Evolutionary conservation across 2,113 vertebrate genomes (phyloP).

Genomic region (Mormyrus iriodes): DNA sequence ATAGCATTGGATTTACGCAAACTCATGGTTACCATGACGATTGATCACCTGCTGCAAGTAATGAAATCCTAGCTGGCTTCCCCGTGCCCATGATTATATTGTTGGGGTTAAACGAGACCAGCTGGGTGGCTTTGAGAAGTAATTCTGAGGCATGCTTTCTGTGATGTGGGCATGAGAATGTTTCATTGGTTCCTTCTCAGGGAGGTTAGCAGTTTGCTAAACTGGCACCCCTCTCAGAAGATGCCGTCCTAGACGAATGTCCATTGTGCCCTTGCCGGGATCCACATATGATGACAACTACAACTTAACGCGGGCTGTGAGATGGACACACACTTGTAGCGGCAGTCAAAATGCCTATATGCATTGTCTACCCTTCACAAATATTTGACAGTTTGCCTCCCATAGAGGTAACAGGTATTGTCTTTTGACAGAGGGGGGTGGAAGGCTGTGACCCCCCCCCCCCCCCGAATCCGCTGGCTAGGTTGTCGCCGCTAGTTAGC

Average conservation of each 20-base stretch:
- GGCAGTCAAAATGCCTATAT: neutral
- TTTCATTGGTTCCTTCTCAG: neutral
- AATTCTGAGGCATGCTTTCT: neutral
- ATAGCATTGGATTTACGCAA: neutral
- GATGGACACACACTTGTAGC: neutral
- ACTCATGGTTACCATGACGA: neutral
- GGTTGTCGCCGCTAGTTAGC: neutral
- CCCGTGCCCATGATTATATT: neutral
- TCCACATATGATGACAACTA: too few species aligned
- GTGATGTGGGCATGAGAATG: neutral
- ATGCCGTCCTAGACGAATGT: too few species aligned
- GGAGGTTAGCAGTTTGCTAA: neutral
- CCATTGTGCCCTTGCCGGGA: too few species aligned
- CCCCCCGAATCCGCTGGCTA: neutral
- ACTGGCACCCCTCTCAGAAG: too few species aligned
- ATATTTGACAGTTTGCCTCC: neutral
- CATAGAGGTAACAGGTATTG: neutral
- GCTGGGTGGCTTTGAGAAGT: neutral
- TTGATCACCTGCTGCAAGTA: neutral
- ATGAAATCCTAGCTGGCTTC: neutral
- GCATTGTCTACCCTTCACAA: neutral
- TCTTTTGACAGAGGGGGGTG: neutral
- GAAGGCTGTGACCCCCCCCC: neutral
- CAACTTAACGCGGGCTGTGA: neutral
- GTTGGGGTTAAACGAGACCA: neutral